A percentile compares a stretch with the other conserved stretches of the same genome.
These are phyloP conservation scores for Strongylocentrotus purpuratus DNA, from an alignment of 35 echinoderm and acorn worm species.

Conservation along the genomic window DNA sequence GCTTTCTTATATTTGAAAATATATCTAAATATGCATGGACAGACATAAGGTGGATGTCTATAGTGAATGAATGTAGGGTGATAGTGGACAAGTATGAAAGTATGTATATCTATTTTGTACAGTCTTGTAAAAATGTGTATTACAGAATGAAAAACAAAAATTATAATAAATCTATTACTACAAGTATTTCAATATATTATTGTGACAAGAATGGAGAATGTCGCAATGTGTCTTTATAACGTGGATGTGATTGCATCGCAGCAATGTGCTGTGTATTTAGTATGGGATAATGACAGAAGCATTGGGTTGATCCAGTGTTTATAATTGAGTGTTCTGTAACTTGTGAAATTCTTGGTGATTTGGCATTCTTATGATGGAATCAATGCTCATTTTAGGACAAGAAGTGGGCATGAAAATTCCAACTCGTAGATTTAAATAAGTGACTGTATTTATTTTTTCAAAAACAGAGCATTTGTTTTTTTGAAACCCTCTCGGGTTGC, in stretches of 20 bases:
- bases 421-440: not conserved
- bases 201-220: not conserved
- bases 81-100: not conserved
- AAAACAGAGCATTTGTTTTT: not conserved
- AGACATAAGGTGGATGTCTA: not conserved
- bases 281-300: not conserved
- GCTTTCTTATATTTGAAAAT: slow-evolving; percentile 4
- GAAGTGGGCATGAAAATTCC: slow-evolving; percentile 1
- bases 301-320: not conserved
- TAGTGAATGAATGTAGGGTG: not conserved
- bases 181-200: slow-evolving; percentile 25
- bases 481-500: not conserved
- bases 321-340: not conserved
- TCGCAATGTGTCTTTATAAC: not conserved
- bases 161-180: slow-evolving; percentile 32
- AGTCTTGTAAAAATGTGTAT: slow-evolving; percentile 37
- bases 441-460: not conserved
- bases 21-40: slow-evolving; percentile 5
- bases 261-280: not conserved
- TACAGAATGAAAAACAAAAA: slow-evolving; percentile 26
- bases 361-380: not conserved
- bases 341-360: not conserved
- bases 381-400: not conserved
- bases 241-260: not conserved
- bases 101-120: slow-evolving; percentile 23